Conservation (phyloP, 1,140 invertebrate species). For the Streblospio benedicti region DNA sequence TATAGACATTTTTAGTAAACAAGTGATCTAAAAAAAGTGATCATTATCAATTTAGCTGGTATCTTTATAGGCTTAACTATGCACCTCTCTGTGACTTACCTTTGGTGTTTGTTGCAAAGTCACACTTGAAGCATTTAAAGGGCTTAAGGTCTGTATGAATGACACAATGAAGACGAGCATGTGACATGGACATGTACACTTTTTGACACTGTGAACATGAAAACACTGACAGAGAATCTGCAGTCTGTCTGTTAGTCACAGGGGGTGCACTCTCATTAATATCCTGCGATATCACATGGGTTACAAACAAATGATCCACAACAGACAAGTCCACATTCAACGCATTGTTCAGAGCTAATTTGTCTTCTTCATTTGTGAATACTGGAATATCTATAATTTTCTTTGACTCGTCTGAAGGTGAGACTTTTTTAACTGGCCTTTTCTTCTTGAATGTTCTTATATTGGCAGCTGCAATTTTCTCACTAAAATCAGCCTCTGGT, state of each 20-base stretch:
- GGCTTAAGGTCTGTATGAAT: conserved; percentile 45
- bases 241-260: not conserved
- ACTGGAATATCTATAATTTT: conserved; percentile 28
- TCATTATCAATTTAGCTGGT: no score
- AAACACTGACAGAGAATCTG: conserved; percentile 33
- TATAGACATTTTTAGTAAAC: no score
- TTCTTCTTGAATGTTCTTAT: not conserved
- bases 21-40: no score
- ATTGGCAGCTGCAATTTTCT: no score
- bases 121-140: conserved; percentile 45
- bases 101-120: conserved; percentile 41
- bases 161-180: conserved; percentile 44
- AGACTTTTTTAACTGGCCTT: not conserved
- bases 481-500: not conserved
- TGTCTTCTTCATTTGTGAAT: conserved; percentile 35
- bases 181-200: conserved; percentile 44
- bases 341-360: conserved; percentile 32
- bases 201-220: conserved; percentile 44
- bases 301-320: conserved; percentile 34
- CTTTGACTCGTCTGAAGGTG: no score
- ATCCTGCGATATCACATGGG: conserved; percentile 41
- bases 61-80: no score
- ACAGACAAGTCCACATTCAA: conserved; percentile 39
- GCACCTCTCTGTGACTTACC: no score
- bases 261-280: conserved; percentile 29